Evolutionary conservation across 2,113 vertebrate genomes (phyloP), one percentile per base, ranked within the genome.

Genomic region (Gymnobelideus leadbeateri): DNA sequence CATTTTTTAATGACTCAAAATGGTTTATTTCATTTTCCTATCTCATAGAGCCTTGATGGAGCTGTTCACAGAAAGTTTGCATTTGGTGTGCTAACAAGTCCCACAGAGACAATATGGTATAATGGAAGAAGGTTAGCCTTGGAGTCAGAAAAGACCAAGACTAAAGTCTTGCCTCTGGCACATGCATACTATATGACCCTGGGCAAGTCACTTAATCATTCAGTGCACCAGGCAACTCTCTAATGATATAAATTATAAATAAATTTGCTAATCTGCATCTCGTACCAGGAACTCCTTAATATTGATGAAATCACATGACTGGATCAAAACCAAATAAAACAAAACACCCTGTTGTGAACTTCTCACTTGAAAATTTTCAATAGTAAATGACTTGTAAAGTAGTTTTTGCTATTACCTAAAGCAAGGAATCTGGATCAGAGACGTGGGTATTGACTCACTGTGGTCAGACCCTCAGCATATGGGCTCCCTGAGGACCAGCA

Each of bases 331-430:
- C 16, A 77, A 77, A 21, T 21, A 77, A n/a, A 77, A 43, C 12
- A 77, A 77, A 77, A 21, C 10, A 61, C 6, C 37, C 77, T 43
- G 61, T n/a, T 47, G 61, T 91, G 3, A 90, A 89, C 68, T 77
- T 95, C 92, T 94, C 68, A 93, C 50, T 95, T 94, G 90, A 90
- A 23, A 24, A 23, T 90, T 95, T 92, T 91, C 61, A 93, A 51
- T 94, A 89, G 92, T 26, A n/a, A 5, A 49, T 95, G 92, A 95
- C 92, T 94, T 92, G 57, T 91, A 92, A 95, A 92, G 37, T 8
- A 23, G 51, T 68, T 25, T 52, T 1, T 90, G 55, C 89, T 95
- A 47, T 96, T 77, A n/a, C 37, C 61, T 21, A 77, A 77, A 77
- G 19, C 37, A 43, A 77, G 37, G 68, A 77, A 77, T 43, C 37